phyloP scores from a whole-genome alignment of 2,113 vertebrate genomes.

The Pachycephala philippinensis region DNA sequence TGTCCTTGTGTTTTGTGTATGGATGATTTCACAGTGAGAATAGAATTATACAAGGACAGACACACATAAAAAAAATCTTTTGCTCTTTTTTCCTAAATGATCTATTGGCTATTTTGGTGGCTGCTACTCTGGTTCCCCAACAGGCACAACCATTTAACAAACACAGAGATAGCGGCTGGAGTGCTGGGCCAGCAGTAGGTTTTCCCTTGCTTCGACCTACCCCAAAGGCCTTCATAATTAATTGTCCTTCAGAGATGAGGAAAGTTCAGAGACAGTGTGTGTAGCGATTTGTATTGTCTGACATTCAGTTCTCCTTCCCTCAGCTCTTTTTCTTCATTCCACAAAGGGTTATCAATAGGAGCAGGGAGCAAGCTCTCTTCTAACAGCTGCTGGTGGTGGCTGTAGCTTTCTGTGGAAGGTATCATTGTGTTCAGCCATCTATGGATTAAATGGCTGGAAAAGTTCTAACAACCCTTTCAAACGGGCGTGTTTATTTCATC shows the following conservation, averaged over 20 bases:
- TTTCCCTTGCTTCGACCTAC: constrained; percentile 81
- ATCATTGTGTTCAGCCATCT: constrained; percentile 66
- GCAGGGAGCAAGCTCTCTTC: constrained; percentile 69
- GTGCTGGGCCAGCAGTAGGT: constrained; percentile 66
- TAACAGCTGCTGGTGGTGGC: constrained; percentile 73
- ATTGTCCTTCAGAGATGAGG: constrained; percentile 84
- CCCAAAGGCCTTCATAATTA: constrained; percentile 87
- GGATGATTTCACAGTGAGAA: constrained; percentile 83
- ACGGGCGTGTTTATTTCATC: constrained; percentile 64
- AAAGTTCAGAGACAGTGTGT: constrained; percentile 81
- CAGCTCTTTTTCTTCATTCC: constrained; percentile 71
- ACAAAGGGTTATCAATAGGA: constrained; percentile 84
- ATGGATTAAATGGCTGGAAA: constrained; percentile 67
- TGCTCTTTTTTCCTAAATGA: constrained; percentile 67
- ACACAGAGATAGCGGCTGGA: constrained; percentile 65
- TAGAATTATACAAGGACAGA: constrained; percentile 81
- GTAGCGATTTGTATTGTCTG: constrained; percentile 82
- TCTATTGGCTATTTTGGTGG: constrained; percentile 73
- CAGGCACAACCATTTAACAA: constrained; percentile 73
- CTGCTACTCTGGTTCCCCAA: constrained; percentile 71
- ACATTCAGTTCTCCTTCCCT: constrained; percentile 79
- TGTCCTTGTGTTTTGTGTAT: constrained; percentile 82
- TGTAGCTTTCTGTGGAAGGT: constrained; percentile 56
- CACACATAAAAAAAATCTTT: constrained; percentile 78
- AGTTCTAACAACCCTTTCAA: constrained; percentile 73